Conservation (phyloP, 1,140 invertebrate species). For the Saccostrea echinata region DNA sequence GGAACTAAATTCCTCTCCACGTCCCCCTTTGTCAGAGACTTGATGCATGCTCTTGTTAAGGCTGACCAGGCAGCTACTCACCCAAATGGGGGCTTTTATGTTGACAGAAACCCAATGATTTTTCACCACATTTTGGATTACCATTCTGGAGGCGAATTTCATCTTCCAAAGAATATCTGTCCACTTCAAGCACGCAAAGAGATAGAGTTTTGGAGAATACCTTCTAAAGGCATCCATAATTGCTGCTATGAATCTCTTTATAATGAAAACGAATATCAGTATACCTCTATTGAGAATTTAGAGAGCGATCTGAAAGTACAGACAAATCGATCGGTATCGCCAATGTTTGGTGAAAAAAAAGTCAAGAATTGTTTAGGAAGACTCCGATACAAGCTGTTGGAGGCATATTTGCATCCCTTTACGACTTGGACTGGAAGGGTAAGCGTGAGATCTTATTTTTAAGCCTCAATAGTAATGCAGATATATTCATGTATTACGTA, state of each 20-base stretch:
- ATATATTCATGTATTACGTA: no score
- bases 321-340: background rate
- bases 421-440: slow-evolving; percentile 9
- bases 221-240: background rate
- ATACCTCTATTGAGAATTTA: background rate
- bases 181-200: slow-evolving; percentile 26
- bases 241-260: slow-evolving; percentile 15
- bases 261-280: background rate
- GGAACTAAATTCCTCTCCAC: slow-evolving; percentile 15
- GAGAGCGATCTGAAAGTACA: background rate
- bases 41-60: background rate
- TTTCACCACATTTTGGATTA: slow-evolving; percentile 30
- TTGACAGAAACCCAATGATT: slow-evolving; percentile 32
- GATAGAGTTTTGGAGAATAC: slow-evolving; percentile 35
- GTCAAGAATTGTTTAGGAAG: background rate
- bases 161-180: slow-evolving; percentile 34
- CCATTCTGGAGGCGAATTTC: slow-evolving; percentile 1
- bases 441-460: background rate
- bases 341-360: background rate
- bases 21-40: background rate
- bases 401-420: background rate
- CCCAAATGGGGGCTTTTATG: background rate
- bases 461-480: background rate
- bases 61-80: background rate
- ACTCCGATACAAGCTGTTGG: background rate